Percentiles rank a stretch among this genome's conserved stretches.
Conservation (phyloP, 2,888 invertebrate species). For the Villa cingulata region DNA sequence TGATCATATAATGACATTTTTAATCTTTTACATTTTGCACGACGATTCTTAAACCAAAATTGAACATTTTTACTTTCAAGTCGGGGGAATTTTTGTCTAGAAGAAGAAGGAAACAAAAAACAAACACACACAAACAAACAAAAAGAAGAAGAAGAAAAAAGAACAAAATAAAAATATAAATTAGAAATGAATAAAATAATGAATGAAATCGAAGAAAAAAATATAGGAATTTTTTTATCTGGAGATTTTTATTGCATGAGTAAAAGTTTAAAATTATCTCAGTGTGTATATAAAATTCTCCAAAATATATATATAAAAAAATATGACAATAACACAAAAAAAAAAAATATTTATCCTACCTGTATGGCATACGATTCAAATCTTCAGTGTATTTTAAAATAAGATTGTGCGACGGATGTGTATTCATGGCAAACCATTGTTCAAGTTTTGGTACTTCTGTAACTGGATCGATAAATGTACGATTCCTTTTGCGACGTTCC, state of each 20-base stretch:
- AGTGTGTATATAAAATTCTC: no score
- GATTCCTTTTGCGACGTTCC: conserved; percentile 84
- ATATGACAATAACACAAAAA: no score
- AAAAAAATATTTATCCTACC: no score
- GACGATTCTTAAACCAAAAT: conserved; percentile 98
- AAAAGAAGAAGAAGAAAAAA: neutral
- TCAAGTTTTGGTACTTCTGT: conserved; percentile 90
- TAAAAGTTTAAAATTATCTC: no score
- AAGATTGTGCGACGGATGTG: conserved; percentile 95
- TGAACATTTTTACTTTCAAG: conserved; percentile 98
- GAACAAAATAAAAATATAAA: neutral
- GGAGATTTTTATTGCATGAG: no score
- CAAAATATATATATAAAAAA: no score
- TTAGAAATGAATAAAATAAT: neutral
- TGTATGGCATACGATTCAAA: conserved; percentile 88
- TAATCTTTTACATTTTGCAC: conserved; percentile 94
- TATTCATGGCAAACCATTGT: conserved; percentile 95
- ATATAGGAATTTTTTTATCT: no score
- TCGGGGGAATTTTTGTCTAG: conserved; percentile 92
- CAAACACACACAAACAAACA: no score
- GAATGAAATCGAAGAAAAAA: no score
- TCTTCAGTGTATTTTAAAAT: conserved; percentile 97
- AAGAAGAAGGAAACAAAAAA: neutral
- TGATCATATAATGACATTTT: conserved; percentile 76
- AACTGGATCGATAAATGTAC: conserved; percentile 98